Base-by-base conservation (phyloP, 2,888 invertebrate species). In the Chironomus riparius region DNA sequence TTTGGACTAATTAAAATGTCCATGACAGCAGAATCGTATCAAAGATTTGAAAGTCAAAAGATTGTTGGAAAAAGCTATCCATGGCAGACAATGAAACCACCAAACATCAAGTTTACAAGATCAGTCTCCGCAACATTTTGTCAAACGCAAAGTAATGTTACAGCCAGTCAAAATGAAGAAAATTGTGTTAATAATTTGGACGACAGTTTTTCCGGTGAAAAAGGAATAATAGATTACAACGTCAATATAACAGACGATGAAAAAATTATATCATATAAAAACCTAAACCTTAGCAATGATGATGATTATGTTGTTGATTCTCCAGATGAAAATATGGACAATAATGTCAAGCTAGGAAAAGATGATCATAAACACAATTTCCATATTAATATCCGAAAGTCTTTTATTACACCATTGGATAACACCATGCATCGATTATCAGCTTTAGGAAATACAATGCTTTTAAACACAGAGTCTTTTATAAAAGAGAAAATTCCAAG, bases 11-110 rank as follows among this genome's bases (percentile, higher is more conserved):
- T 90, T 28, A 87, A 91, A 80, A 86, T 92, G 85, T 89, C 92
- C 0, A 87, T 88, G 76, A 89, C 90, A 56, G 91, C 91, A 15
- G 88, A 90, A 28, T 85, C 88, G 24, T 93, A 90, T 80, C 90
- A 92, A 82, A 87, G 92, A 80, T 92, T 92, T 80, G 92, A 92
- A 83, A 89, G 92, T 78, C 92, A 93, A 83, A 90, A 91, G 80
- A 80, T 90, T 47, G 88, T 88, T 73, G 92, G 92, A 0, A 87
- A 89, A 69, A 87, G 86, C 80, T 90, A 92, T 82, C 92, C 92
- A 2, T 93, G 93, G 93, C 87, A 87, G 22, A 86, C 84, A 70
- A 80, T 82, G 38, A 38, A 38, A 38, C 10, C 1, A 38, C 10
- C 1, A 38, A 38, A 7, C 10, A 38, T 38, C 7, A 38, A 38